Base-by-base conservation (phyloP, 2,797 vertebrate species). In the Pseudopleuronectes americanus region DNA sequence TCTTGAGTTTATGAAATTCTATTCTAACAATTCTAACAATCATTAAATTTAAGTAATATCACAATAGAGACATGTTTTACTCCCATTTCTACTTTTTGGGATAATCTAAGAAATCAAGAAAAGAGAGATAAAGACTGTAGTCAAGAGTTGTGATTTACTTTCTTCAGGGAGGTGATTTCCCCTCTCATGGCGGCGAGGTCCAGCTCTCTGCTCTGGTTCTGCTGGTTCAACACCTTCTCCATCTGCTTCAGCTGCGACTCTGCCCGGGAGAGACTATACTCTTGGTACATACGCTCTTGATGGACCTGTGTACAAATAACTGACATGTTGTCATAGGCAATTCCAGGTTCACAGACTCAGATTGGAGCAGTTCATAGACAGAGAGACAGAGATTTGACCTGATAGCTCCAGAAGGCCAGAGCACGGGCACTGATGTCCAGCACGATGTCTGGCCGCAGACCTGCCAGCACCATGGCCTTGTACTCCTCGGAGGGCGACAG, bases 381-480 rank as follows among this genome's bases (percentile, higher is more conserved):
- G 26, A 61, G 4, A 60, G 17, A 43, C 38, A 53, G 4, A 60
- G 16, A 54, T 43, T 68, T 61, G 16, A 97, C 96, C 96, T 98
- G 96, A 31, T 97, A 97, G 16, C 93, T 96, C 96, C 96, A 98
- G 88, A 98, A 97, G 61, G 95, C 92, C 71, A 97, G 67, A 6
- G 96, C 96, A 1, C 96, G 93, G 51, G 95, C 87, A 52, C 94
- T 94, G 80, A 97, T 96, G 85, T 98, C 96, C 83, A 97, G 79
- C 19, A 97, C 90, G 8, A 94, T 85, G 68, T 97, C 96, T 14
- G 97, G 96, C 22, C 94, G 82, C 54, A 97, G 86, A 47, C 97
- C 96, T 3, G 96, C 93, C 86, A 97, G 75, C 54, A 96, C 95
- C 95, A 97, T 96, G 49, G 96, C 95, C 83, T 97, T 97, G 84